A percentile compares a stretch with the other conserved stretches of the same genome.
These are phyloP conservation scores for Palaemon carinicauda DNA, from an alignment of 1,140 invertebrate species.

Conservation along the genomic window DNA sequence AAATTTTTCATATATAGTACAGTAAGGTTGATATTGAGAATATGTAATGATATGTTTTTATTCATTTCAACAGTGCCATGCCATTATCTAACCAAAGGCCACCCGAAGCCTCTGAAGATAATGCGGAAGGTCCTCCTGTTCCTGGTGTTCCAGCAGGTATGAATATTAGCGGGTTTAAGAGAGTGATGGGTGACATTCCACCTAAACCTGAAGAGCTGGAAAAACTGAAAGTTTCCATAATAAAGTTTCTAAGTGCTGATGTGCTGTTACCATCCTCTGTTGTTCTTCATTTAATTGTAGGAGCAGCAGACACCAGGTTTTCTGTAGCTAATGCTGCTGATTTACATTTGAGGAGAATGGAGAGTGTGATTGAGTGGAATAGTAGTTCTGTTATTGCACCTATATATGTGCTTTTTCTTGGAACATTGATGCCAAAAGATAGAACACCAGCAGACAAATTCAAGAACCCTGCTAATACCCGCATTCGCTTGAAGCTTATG, in stretches of 20 bases:
- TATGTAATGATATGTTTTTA: constrained; percentile 19
- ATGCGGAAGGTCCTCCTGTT: constrained; percentile 38
- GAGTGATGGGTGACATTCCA: constrained; percentile 78
- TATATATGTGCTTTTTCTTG: constrained; percentile 81
- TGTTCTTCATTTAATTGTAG: constrained; percentile 81
- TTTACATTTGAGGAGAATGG: constrained; percentile 77
- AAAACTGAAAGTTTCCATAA: constrained; percentile 80
- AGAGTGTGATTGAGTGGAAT: constrained; percentile 75
- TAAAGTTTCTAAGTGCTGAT: constrained; percentile 82
- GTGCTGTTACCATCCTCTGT: constrained; percentile 79
- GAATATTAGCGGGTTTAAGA: constrained; percentile 80
- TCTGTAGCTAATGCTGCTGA: constrained; percentile 82
- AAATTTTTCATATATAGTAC: too few species aligned
- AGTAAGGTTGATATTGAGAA: too few species aligned
- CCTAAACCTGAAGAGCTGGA: constrained; percentile 84
- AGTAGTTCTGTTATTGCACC: constrained; percentile 74
- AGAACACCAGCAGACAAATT: constrained; percentile 69
- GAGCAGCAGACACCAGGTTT: constrained; percentile 85
- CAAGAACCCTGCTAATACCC: constrained; percentile 78
- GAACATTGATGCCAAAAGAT: constrained; percentile 71
- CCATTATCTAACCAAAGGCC: constrained; percentile 30
- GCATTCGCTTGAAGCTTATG: constrained; percentile 84
- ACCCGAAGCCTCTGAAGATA: constrained; percentile 32
- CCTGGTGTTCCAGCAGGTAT: constrained; percentile 77
- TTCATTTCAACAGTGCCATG: constrained; percentile 29